A percentile compares a stretch with the other conserved stretches of the same genome.
Evolutionary conservation across 2,888 invertebrate species (phyloP).

Genomic region (Caenorhabditis uteleia): DNA sequence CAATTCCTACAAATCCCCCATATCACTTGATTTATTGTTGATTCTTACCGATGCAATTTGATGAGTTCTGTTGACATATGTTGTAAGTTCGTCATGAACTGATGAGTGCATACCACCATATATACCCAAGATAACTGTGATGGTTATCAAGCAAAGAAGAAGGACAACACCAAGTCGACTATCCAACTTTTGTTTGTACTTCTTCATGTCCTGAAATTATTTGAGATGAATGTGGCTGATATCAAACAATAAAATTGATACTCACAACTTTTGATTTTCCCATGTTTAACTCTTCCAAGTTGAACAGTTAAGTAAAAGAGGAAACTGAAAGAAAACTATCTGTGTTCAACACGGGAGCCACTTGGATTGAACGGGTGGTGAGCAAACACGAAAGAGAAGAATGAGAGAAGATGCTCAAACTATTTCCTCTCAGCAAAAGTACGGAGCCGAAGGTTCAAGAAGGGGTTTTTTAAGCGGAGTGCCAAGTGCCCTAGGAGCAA

Average conservation of each 20-base stretch:
- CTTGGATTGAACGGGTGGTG: too few relatives aligned
- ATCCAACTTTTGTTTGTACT: conserved; percentile 64
- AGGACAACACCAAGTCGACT: conserved; percentile 55
- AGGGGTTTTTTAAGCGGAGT: too few relatives aligned
- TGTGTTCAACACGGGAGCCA: too few relatives aligned
- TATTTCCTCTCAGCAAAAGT: too few relatives aligned
- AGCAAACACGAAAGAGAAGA: too few relatives aligned
- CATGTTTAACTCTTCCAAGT: conserved; percentile 6
- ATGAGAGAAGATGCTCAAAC: too few relatives aligned
- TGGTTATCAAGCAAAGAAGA: conserved; percentile 53
- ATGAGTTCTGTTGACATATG: conserved; percentile 57
- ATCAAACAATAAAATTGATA: neutral
- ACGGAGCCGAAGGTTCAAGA: too few relatives aligned
- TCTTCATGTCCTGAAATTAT: conserved; percentile 57
- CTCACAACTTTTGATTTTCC: conserved; percentile 22
- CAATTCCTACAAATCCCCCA: conserved; percentile 30
- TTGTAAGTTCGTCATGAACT: conserved; percentile 53
- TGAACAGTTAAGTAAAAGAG: too few relatives aligned
- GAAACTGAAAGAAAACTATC: too few relatives aligned
- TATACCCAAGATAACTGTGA: conserved; percentile 58
- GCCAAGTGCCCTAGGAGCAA: too few relatives aligned
- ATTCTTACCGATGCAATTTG: conserved; percentile 47
- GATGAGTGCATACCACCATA: conserved; percentile 59
- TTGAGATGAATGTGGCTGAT: neutral
- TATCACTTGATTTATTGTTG: neutral